phyloP scores from a whole-genome alignment of 2,888 invertebrate genomes.

The Mythimna pallens region DNA sequence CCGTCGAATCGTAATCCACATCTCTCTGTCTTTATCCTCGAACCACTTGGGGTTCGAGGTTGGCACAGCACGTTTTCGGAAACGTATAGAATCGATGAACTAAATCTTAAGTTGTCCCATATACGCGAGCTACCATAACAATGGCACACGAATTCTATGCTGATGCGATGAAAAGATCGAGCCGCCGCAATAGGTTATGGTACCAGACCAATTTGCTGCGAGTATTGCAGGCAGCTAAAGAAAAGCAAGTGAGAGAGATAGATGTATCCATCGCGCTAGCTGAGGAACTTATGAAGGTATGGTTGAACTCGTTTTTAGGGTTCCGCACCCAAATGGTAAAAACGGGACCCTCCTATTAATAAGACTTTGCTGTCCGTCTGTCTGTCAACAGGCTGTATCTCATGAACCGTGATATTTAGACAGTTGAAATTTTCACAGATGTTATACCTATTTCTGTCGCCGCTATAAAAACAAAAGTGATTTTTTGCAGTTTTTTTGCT shows the following conservation, averaged over 20 bases:
- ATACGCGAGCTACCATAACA: constrained; percentile 18
- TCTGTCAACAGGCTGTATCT: no score
- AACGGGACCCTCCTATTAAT: no score
- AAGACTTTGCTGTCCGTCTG: no score
- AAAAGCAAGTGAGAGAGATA: constrained; percentile 79
- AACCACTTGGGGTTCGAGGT: no score
- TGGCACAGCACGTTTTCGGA: neutral
- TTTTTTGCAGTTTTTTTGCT: no score
- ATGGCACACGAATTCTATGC: constrained; percentile 74
- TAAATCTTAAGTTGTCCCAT: constrained; percentile 23
- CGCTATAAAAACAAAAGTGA: no score
- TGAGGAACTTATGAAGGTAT: constrained; percentile 76
- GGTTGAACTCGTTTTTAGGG: neutral
- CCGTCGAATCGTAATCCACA: neutral
- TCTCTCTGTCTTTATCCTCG: neutral
- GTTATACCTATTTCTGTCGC: no score
- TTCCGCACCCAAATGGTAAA: no score
- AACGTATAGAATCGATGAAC: neutral
- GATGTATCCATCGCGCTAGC: constrained; percentile 79
- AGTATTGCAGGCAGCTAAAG: constrained; percentile 78
- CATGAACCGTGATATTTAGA: no score
- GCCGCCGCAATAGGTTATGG: constrained; percentile 77
- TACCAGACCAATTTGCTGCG: constrained; percentile 77
- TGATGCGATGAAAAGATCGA: constrained; percentile 72
- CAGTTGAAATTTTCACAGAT: no score